Base-by-base conservation (phyloP, 2,888 invertebrate species). In the Macroteleia sp. region DNA sequence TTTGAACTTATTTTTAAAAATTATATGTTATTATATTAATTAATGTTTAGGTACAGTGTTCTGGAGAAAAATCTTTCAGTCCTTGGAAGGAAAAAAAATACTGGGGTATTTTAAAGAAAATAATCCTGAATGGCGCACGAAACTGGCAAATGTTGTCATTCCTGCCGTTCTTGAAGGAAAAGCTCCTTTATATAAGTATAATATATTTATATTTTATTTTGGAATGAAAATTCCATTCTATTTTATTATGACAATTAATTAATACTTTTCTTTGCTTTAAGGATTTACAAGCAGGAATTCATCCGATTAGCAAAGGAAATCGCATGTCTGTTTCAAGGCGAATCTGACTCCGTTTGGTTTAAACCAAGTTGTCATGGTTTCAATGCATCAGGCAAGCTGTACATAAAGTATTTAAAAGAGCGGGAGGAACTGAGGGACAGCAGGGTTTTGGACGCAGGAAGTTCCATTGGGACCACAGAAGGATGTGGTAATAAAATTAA, bases 341-440 rank as follows among this genome's bases (percentile, higher is more conserved):
- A 66, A 44, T 22, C n/a, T 3, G 42, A 54, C 5, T 9, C 14
- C 6, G 8, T n/a, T 4, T 66, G 64, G 56, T 67, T 22, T 41
- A 25, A 36, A 12, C 3, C 30, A 4, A 10, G 52, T 42, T 14
- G 12, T 16, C n/a, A 30, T 5, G 19, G 16, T 25, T 56, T 67
- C 8, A 69, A 69, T 57, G 50, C 69, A 0, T 57, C 48, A 0
- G 57, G 69, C 3, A 69, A 69, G 44, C 22, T 57, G 14, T 69
- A 69, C 20, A 6, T 12, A 0, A 19, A 1, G 0, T 66, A 66
- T 46, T 20, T 44, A n/a, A 66, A 46, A 17, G 66, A 66, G 10
- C 52, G 66, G 1, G n/a, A 25, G 5, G 56, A 66, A 42, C 36
- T 66, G 32, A 32, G 32, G 10, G 32, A 32, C 2, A 9, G 8